phyloP scores from a whole-genome alignment of 2,797 vertebrate species.

The Eupleurogrammus muticus region DNA sequence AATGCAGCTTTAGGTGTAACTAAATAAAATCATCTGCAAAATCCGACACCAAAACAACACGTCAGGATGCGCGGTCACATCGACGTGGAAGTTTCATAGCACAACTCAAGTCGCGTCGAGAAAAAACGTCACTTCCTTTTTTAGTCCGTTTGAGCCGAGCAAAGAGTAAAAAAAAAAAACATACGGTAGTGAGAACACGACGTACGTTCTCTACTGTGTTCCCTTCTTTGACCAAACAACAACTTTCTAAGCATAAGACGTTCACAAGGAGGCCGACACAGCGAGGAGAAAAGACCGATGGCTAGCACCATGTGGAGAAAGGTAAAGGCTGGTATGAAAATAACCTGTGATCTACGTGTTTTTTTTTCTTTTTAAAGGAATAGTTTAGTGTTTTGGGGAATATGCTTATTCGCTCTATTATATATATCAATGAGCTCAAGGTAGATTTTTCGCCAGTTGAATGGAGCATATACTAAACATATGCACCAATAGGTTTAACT shows the following conservation, averaged over 20 bases:
- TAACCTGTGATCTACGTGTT: no score
- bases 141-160: slow-evolving; percentile 5
- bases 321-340: not conserved
- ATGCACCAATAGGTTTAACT: not conserved
- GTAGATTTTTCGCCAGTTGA: not conserved
- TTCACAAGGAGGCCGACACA: not conserved
- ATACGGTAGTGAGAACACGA: not conserved
- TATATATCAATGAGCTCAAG: not conserved
- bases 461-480: not conserved
- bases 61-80: slow-evolving; percentile 4
- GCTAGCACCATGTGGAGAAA: slow-evolving; percentile 14
- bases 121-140: not conserved
- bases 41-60: not conserved
- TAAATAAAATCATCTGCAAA: not conserved
- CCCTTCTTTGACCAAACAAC: slow-evolving; percentile 19
- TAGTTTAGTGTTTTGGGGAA: not conserved
- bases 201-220: slow-evolving; percentile 5
- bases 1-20: slow-evolving; percentile 37
- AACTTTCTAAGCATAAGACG: not conserved
- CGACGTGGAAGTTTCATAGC: not conserved
- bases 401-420: not conserved
- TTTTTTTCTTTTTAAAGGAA: slow-evolving; percentile 2
- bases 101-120: not conserved
- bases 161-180: no score
- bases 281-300: not conserved